These are phyloP conservation scores for Xyliphius kryptos DNA, from an alignment of 2,113 vertebrate genomes.

Conservation along the genomic window DNA sequence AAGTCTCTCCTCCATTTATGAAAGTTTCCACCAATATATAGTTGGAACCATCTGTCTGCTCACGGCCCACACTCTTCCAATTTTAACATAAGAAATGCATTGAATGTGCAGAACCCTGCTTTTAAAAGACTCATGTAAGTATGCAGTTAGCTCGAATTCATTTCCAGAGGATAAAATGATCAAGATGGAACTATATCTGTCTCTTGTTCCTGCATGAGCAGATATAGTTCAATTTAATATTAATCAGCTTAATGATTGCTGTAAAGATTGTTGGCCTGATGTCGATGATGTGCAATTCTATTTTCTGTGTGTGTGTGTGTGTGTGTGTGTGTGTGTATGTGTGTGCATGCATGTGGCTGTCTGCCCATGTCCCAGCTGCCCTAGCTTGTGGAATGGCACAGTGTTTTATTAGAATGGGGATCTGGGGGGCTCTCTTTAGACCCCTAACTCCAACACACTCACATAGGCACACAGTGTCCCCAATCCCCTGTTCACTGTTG, in stretches of 20 bases:
- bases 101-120: too few species aligned
- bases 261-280: conserved; percentile 34
- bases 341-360: conserved; percentile 27
- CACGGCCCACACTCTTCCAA: too few species aligned
- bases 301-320: conserved; percentile 22
- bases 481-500: conserved; percentile 46
- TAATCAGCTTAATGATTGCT: conserved; percentile 20
- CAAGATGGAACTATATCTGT: too few species aligned
- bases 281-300: conserved; percentile 29
- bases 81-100: too few species aligned
- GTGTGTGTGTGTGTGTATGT: too few species aligned
- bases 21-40: too few species aligned
- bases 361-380: conserved; percentile 59
- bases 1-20: too few species aligned
- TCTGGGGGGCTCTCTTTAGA: conserved; percentile 52
- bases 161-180: too few species aligned
- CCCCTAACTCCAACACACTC: conserved; percentile 42
- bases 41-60: too few species aligned
- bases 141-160: too few species aligned
- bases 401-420: conserved; percentile 70
- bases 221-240: not conserved
- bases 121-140: too few species aligned
- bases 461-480: conserved; percentile 39
- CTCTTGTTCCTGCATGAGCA: not conserved
- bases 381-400: conserved; percentile 61